A percentile compares a stretch with the other conserved stretches of the same genome.
Evolutionary conservation across 2,888 invertebrate genomes (phyloP).

Genomic region (Scotopteryx bipunctaria): DNA sequence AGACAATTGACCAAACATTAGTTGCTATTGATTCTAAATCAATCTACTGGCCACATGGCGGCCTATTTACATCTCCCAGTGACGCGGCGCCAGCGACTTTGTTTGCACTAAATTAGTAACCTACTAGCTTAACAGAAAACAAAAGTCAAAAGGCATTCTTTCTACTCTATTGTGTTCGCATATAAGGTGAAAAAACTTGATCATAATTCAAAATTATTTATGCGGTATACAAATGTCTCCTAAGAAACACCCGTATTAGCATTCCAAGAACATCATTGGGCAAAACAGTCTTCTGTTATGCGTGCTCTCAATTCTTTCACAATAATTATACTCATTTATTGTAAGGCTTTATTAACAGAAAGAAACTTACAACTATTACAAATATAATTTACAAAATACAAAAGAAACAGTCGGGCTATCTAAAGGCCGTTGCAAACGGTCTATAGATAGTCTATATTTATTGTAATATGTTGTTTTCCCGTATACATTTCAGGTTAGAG

Average conservation of each 20-base stretch:
- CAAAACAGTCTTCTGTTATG: neutral
- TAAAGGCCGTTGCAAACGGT: too few species aligned
- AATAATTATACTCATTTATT: too few species aligned
- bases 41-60: neutral
- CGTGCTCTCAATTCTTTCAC: neutral
- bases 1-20: neutral
- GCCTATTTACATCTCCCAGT: neutral
- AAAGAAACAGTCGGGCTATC: too few species aligned
- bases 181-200: neutral
- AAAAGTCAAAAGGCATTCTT: too few species aligned
- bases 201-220: too few species aligned
- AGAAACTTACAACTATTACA: too few species aligned
- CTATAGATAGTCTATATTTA: too few species aligned
- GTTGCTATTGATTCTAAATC: slow-evolving; percentile 5
- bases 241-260: too few species aligned
- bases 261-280: neutral
- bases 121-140: too few species aligned
- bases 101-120: neutral
- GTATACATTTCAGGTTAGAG: neutral
- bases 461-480: neutral
- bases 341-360: too few species aligned
- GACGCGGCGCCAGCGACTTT: slow-evolving; percentile 1
- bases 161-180: neutral
- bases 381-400: too few species aligned
- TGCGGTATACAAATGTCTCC: too few species aligned